A percentile compares a stretch with the other conserved stretches of the same genome.
These are phyloP conservation scores for Eupithecia centaureata DNA, from an alignment of 2,888 invertebrate species.

Conservation along the genomic window DNA sequence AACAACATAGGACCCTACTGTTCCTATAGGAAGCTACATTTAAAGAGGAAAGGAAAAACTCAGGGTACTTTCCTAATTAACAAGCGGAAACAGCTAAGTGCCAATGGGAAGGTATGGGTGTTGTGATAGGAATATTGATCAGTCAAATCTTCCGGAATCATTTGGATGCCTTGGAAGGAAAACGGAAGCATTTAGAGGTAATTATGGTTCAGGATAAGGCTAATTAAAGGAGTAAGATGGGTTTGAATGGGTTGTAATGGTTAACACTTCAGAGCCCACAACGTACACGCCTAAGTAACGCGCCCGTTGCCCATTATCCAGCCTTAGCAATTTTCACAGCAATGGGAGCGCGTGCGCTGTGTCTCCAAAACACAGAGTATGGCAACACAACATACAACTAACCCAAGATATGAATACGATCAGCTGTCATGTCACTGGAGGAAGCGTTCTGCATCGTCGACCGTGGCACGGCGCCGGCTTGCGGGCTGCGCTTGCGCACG, in stretches of 20 bases:
- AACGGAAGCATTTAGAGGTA: constrained; percentile 18
- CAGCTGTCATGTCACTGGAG: constrained; percentile 42
- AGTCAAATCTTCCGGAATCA: background rate
- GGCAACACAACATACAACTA: background rate
- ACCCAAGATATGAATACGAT: constrained; percentile 14
- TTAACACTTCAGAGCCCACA: background rate
- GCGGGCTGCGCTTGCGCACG: constrained; percentile 46
- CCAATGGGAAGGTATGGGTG: constrained; percentile 32
- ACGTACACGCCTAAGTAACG: no score
- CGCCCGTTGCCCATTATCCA: no score
- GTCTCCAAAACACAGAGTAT: no score
- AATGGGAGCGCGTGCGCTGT: no score
- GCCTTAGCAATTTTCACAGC: no score
- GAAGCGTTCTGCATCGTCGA: constrained; percentile 50
- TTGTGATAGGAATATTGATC: constrained; percentile 38
- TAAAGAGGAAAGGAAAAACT: constrained; percentile 28
- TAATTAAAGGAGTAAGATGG: background rate
- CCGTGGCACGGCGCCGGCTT: constrained; percentile 45
- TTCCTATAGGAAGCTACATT: background rate
- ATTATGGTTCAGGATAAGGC: constrained; percentile 4
- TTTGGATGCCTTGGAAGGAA: background rate
- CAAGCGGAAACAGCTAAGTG: constrained; percentile 32
- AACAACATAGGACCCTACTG: background rate
- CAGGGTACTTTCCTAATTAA: constrained; percentile 30
- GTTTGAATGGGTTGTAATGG: background rate